Conservation (phyloP, 92 coral and sea anemone species). For the Porites evermanni region DNA sequence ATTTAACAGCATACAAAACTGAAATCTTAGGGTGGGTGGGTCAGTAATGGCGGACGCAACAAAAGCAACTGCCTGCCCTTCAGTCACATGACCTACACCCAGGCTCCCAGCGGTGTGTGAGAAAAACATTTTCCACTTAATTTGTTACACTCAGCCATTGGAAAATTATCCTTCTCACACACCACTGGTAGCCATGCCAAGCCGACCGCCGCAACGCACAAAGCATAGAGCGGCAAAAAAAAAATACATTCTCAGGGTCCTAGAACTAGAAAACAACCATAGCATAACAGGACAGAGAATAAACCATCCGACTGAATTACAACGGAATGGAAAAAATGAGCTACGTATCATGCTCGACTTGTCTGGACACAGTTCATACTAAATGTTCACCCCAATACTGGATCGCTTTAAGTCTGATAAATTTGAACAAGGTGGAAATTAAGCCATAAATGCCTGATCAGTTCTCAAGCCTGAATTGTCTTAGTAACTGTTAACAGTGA, state of each 20-base stretch:
- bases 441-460: not conserved
- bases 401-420: not conserved
- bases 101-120: no score
- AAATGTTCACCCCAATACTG: not conserved
- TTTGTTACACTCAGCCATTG: no score
- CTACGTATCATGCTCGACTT: not conserved
- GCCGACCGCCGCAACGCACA: not conserved
- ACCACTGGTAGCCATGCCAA: not conserved
- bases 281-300: not conserved
- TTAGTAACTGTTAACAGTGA: slow-evolving; percentile 1
- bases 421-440: not conserved
- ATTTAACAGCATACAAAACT: no score
- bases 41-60: no score
- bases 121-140: no score
- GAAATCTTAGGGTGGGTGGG: no score
- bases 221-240: not conserved
- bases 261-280: not conserved
- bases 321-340: not conserved
- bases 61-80: no score
- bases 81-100: no score
- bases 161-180: not conserved
- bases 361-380: not conserved
- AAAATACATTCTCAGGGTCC: not conserved
- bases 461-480: slow-evolving; percentile 3
- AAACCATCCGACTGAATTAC: not conserved